Evolutionary conservation across 1,140 invertebrate species (phyloP).

Genomic region (Stegodyphus mimosarum): DNA sequence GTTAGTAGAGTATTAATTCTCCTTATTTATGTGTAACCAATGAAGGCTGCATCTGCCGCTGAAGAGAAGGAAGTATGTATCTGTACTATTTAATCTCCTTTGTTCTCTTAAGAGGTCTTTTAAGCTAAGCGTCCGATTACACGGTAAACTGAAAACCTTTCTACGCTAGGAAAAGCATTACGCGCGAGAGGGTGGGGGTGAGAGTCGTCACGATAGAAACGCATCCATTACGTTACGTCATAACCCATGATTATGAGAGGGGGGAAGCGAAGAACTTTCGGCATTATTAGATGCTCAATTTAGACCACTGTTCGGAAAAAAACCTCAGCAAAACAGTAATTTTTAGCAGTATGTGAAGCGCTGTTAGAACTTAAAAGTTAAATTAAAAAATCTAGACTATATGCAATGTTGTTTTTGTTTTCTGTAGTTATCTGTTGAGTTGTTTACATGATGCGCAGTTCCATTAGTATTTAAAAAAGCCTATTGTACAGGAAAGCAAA

Average conservation of each 20-base stretch:
- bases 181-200: conserved; percentile 1
- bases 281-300: not conserved
- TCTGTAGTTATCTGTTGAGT: not conserved
- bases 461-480: too few species aligned
- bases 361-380: not conserved
- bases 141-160: conserved; percentile 10
- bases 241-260: not conserved
- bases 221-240: conserved; percentile 51
- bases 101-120: conserved; percentile 13
- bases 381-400: not conserved
- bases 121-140: conserved; percentile 12
- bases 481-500: too few species aligned
- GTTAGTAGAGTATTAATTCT: too few species aligned
- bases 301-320: not conserved
- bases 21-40: too few species aligned
- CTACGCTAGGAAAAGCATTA: conserved; percentile 12
- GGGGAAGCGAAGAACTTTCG: not conserved
- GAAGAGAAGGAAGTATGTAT: not conserved
- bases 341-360: not conserved
- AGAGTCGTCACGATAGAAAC: conserved; percentile 46
- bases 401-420: not conserved
- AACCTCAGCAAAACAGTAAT: not conserved
- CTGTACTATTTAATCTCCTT: not conserved
- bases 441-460: not conserved
- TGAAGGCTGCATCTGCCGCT: too few species aligned